Evolutionary conservation across 2,888 invertebrate genomes (phyloP), one percentile per base, ranked within the genome.

Genomic region (Caenorhabditis sp.): DNA sequence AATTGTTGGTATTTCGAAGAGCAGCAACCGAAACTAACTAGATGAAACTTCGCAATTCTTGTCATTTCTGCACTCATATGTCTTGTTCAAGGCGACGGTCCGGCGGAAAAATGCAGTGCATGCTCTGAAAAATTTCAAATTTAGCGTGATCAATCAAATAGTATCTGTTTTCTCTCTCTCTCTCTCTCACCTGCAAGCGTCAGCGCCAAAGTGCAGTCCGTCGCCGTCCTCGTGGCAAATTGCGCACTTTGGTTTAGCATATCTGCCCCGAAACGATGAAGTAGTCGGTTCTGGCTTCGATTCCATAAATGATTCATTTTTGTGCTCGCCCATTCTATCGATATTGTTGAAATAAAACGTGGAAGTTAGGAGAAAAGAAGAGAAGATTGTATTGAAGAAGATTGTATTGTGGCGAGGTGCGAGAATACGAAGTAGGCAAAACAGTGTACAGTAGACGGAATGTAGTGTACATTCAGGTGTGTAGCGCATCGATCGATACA

Each of bases 61-160:
- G 13, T 43, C 74, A 30, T 80, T 80, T 17, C 85, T 48, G 48
- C 86, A 86, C 17, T 62, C 62, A 55, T 86, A 86, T 8, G 56
- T 73, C 43, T 86, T 86, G 43, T 73, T 78, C 48, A 85, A 74
- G 11, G 84, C 85, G 0, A 86, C 83, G 9, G 83, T 83, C 5
- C 86, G 68, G 5, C 86, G 80, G 65, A 86, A 86, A 30, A 86
- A 86, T 1, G 86, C 86, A 22, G 86, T 86, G 65, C 86, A 86
- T 0, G 84, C 84, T 41, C 83, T 78, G 52, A 24, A 58, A 55
- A 70, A 13, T 9, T 13, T 13, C 9, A 9, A 35, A 13, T 35
- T 35, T 13, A 35, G 35, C 9, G 9, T 9, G 9, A 9, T 13
- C 6, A 35, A 9, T 13, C 11, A 13, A 35, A 35, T n/a, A n/a